These are phyloP conservation scores for Bubo bubo DNA, from an alignment of 2,113 vertebrate species.

Conservation along the genomic window DNA sequence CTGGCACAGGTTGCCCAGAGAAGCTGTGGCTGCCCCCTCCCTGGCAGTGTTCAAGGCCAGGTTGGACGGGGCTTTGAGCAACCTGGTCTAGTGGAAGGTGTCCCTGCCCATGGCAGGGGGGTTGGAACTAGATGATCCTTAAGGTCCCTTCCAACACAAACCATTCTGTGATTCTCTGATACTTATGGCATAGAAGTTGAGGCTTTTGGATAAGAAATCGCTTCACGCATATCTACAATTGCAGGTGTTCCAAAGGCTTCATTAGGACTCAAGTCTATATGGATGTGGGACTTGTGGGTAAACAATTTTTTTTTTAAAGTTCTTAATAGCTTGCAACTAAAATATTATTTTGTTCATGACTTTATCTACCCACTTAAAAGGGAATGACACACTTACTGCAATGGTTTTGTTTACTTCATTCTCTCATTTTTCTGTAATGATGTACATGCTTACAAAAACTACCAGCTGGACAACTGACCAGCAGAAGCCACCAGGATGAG, in stretches of 20 bases:
- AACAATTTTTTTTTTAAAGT: background rate
- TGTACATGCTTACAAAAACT: background rate
- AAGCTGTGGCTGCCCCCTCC: too few relatives aligned
- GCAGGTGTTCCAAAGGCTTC: background rate
- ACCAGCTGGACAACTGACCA: background rate
- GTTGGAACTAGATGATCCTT: too few relatives aligned
- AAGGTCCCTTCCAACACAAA: too few relatives aligned
- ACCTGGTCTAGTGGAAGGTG: too few relatives aligned
- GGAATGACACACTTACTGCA: background rate
- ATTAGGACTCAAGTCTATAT: background rate
- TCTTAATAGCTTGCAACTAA: background rate
- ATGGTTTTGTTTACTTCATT: background rate
- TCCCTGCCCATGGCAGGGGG: too few relatives aligned
- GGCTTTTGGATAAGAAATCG: background rate
- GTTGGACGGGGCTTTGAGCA: too few relatives aligned
- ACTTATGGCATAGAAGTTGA: fast-evolving
- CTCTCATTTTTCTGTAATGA: background rate
- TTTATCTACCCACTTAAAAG: background rate
- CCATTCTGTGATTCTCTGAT: too few relatives aligned
- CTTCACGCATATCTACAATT: background rate
- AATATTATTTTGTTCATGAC: background rate
- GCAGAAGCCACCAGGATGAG: background rate
- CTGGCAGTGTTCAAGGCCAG: too few relatives aligned
- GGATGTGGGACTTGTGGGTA: fast-evolving
- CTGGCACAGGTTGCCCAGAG: too few relatives aligned